phyloP scores from a whole-genome alignment of 2,113 vertebrate species.

The Pterocles orientalis region DNA sequence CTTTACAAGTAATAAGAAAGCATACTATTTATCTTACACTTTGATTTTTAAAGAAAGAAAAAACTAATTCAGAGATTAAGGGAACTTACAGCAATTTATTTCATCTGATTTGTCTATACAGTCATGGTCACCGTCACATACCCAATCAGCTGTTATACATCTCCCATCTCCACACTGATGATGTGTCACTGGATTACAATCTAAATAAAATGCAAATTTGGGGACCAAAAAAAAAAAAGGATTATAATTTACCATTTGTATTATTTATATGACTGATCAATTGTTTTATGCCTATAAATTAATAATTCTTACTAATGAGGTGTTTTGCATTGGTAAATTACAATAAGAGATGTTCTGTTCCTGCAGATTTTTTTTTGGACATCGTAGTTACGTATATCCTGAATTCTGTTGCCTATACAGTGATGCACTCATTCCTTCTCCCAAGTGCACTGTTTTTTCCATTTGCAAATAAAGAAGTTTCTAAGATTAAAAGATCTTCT shows the following conservation, averaged over 20 bases:
- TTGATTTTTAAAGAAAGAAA: neutral
- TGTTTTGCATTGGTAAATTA: neutral
- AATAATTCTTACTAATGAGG: neutral
- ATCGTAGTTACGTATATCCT: neutral
- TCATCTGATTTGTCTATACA: conserved; percentile 94
- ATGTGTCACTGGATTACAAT: conserved; percentile 78
- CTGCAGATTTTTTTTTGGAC: neutral
- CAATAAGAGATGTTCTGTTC: neutral
- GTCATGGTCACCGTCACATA: conserved; percentile 96
- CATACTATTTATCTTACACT: neutral
- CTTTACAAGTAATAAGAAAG: neutral
- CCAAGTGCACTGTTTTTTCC: neutral
- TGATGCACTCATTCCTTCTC: neutral
- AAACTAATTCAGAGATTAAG: neutral
- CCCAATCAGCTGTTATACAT: conserved; percentile 87
- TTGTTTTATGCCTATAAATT: neutral
- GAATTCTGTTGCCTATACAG: neutral
- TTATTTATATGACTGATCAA: neutral
- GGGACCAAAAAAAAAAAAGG: neutral
- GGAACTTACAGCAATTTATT: conserved; percentile 92
- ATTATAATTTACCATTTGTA: neutral
- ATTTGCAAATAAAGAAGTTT: neutral
- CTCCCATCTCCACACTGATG: conserved; percentile 90
- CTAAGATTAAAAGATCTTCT: neutral
- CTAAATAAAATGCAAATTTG: conserved; percentile 63